Percentiles rank a stretch among this genome's conserved stretches.
Conservation (phyloP, 2,113 vertebrate species). For the Oryzias melastigma region DNA sequence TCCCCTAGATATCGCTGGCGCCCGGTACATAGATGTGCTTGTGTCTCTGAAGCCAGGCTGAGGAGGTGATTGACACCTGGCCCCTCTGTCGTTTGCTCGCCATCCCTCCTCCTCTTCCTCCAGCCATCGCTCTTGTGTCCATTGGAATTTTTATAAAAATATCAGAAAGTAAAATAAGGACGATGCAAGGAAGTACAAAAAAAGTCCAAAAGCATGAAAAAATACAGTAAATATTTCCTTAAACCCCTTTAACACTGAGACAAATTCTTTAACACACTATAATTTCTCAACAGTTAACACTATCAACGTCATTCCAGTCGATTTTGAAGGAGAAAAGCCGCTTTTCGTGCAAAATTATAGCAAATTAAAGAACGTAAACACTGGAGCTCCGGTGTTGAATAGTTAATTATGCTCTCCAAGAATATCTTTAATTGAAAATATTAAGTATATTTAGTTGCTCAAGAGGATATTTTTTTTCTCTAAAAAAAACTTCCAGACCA, state of each 20-base stretch:
- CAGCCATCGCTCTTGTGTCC: slow-evolving; percentile 37
- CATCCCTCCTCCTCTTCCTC: slow-evolving; percentile 57
- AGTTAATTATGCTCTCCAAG: slow-evolving; percentile 12
- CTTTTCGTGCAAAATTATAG: no score
- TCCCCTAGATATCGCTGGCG: slow-evolving; percentile 88
- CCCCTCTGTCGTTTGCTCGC: slow-evolving; percentile 78
- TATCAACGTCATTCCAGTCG: no score
- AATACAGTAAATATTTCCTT: slow-evolving; percentile 15
- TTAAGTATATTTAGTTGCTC: no score
- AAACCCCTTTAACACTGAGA: no score
- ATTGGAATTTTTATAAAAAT: slow-evolving; percentile 28
- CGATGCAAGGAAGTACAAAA: slow-evolving; percentile 9
- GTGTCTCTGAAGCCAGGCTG: slow-evolving; percentile 82
- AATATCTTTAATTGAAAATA: no score
- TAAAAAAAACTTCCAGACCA: slow-evolving; percentile 14
- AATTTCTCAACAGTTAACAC: no score
- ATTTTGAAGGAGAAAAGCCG: no score
- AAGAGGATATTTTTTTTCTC: no score
- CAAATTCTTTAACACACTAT: no score
- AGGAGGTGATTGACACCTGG: slow-evolving; percentile 88
- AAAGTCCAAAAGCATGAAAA: slow-evolving; percentile 11
- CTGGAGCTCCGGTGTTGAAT: no score
- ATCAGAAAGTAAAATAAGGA: slow-evolving; percentile 20
- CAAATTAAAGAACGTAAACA: no score
- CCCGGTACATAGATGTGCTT: slow-evolving; percentile 63